Evolutionary conservation across 2,888 invertebrate genomes (phyloP).

Genomic region (Netelia virgata): DNA sequence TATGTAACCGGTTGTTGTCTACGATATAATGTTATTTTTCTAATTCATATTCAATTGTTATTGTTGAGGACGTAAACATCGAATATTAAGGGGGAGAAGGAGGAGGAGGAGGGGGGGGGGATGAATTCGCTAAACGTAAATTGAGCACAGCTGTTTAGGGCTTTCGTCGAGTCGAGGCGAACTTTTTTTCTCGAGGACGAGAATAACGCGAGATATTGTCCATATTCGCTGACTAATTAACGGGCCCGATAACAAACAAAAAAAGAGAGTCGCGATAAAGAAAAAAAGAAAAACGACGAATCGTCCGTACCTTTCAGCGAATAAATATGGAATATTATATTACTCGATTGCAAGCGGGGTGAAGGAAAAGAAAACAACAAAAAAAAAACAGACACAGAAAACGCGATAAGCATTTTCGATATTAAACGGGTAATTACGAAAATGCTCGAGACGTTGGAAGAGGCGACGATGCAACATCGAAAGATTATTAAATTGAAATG

Average conservation of each 20-base stretch:
- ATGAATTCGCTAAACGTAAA: no score
- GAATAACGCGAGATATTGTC: no score
- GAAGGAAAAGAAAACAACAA: constrained; percentile 51
- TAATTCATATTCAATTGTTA: constrained; percentile 85
- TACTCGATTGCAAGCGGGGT: constrained; percentile 16
- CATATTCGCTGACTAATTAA: no score
- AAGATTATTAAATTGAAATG: constrained; percentile 33
- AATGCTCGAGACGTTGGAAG: constrained; percentile 3
- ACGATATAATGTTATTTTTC: constrained; percentile 85
- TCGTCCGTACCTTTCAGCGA: no score
- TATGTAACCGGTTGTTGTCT: constrained; percentile 84
- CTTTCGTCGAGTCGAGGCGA: no score
- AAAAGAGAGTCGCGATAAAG: no score
- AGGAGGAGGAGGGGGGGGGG: no score
- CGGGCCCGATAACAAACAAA: no score
- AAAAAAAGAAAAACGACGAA: no score
- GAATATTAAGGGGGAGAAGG: constrained; percentile 78
- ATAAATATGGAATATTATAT: background rate
- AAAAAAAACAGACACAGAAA: constrained; percentile 48
- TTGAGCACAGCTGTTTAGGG: no score
- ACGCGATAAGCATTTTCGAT: constrained; percentile 38
- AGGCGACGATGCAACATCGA: constrained; percentile 24
- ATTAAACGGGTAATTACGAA: constrained; percentile 37
- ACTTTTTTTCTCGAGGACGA: no score
- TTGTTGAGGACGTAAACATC: constrained; percentile 84